Evolutionary conservation across 1,140 invertebrate species (phyloP).

Genomic region (Tetramorium parvispinum): DNA sequence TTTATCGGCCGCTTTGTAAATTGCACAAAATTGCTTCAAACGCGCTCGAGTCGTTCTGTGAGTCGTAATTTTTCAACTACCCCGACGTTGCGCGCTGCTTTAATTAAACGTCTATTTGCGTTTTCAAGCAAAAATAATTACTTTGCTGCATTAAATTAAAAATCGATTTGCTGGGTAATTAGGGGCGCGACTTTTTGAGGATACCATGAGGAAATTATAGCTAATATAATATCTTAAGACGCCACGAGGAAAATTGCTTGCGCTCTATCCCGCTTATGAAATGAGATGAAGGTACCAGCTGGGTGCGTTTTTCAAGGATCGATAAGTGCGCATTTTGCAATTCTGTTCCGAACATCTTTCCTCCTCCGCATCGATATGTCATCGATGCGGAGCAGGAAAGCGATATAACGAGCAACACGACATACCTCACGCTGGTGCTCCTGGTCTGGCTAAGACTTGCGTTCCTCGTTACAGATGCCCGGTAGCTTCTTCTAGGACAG

Average conservation of each 20-base stretch:
- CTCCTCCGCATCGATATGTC: not conserved
- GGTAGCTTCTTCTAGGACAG: conserved; percentile 75
- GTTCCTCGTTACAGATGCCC: conserved; percentile 79
- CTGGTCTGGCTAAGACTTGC: conserved; percentile 82
- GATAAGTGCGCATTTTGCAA: not conserved
- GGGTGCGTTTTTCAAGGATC: not conserved
- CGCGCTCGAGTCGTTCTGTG: not conserved
- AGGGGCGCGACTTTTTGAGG: not conserved
- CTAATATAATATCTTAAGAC: not conserved
- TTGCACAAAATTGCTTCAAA: not conserved
- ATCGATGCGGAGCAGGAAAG: no score
- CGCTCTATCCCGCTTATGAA: not conserved
- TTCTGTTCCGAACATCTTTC: not conserved
- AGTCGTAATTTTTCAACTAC: not conserved
- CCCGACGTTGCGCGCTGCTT: not conserved
- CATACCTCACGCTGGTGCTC: conserved; percentile 82
- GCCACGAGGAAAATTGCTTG: not conserved
- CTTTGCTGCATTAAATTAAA: not conserved
- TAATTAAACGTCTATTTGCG: not conserved
- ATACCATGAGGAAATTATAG: not conserved
- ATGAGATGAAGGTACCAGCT: not conserved
- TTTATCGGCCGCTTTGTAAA: not conserved
- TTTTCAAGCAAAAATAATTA: not conserved
- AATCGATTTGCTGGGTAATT: not conserved
- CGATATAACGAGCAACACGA: not conserved